Base-by-base conservation (phyloP, 2,797 vertebrate species). In the Halcyon leucocephala region DNA sequence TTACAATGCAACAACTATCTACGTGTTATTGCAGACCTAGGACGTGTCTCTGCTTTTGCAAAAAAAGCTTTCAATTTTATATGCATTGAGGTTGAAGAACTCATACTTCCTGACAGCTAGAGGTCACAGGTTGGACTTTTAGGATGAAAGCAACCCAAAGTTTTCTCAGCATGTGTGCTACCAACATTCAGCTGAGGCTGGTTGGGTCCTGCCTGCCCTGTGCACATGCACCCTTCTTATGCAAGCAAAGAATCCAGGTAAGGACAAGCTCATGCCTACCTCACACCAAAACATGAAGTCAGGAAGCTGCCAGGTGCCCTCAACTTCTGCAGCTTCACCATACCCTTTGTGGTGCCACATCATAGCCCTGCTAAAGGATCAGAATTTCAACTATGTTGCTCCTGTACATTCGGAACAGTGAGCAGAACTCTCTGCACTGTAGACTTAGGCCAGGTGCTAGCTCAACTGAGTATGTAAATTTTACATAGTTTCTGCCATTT, bases 121-220 rank as follows among this genome's bases (percentile, higher is more conserved):
- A 64, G 2, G n/a, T 10, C 28, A 26, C 4, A 1, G n/a, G 26
- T 6, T 9, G 6, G 13, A 18, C 8, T 71, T 74, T 84, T 39
- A 58, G 37, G 29, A 48, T 64, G 58, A 73, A 76, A 4, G 29
- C 42, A 72, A 46, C 9, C 31, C 61, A 55, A 64, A 41, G 19
- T 5, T 17, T 17, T 19, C 21, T 65, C 10, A 22, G 14, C 19
- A 49, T 6, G 0, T 1, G 14, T 12, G 7, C 21, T 55, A 33
- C 33, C 17, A 39, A 24, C 14, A n/a, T 12, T 16, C 44, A 42
- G n/a, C 31, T 24, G 33, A 61, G 8, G 14, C 24, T 49, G 31
- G 10, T 3, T 48, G 18, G 31, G 22, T 72, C n/a, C 35, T 54
- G 13, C 9, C 44, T 49, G 3, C n/a, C 46, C 51, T 49, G 31